Percentiles rank a stretch among this genome's conserved stretches.
phyloP scores from a whole-genome alignment of 2,113 vertebrate species.

The Empidonax traillii region DNA sequence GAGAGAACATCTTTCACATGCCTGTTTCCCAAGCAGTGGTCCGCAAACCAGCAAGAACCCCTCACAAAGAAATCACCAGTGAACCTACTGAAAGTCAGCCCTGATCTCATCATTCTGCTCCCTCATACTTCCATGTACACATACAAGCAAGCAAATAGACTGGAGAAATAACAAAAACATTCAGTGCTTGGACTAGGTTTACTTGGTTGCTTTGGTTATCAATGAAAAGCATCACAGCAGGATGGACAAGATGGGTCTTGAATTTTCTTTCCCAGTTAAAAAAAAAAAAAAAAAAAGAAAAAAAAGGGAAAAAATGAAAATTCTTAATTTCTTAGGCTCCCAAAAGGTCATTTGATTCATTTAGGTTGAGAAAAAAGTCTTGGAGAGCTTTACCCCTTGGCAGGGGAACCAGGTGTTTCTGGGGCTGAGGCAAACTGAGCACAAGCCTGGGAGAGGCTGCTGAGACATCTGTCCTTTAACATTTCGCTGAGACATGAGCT shows the following conservation, averaged over 20 bases:
- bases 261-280: not conserved
- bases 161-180: not conserved
- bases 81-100: not conserved
- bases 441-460: not conserved
- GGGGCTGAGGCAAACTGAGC: not conserved
- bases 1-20: not conserved
- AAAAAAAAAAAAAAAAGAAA: not conserved
- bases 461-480: not conserved
- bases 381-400: not conserved
- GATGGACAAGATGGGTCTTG: not conserved
- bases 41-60: not conserved
- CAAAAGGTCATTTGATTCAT: not conserved
- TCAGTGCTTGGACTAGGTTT: not conserved
- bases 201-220: not conserved
- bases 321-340: not conserved
- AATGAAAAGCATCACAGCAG: not conserved
- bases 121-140: not conserved
- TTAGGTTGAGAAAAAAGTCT: not conserved
- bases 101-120: not conserved
- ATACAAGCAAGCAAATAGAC: not conserved
- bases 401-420: not conserved
- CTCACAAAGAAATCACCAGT: not conserved
- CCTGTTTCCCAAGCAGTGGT: not conserved
- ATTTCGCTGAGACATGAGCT: not conserved
- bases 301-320: too few relatives aligned